Percentiles rank a stretch among this genome's conserved stretches.
Evolutionary conservation across 2,797 vertebrate species (phyloP).

Genomic region (Ptychadena robeensis): DNA sequence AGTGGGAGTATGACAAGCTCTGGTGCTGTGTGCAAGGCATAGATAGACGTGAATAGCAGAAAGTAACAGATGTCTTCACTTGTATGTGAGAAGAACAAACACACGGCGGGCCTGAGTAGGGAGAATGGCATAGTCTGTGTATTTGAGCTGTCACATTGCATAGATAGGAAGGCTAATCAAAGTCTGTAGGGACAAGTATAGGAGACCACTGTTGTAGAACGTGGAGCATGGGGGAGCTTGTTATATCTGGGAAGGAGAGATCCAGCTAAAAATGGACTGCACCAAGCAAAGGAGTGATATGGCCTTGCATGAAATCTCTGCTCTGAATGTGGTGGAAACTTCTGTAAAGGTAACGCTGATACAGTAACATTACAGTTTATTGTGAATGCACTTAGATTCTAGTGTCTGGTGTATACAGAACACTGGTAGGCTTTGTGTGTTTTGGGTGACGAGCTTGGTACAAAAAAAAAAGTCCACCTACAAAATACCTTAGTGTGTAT

Average conservation of each 20-base stretch:
- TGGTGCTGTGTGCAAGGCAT: constrained; percentile 54
- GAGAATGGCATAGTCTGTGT: constrained; percentile 21
- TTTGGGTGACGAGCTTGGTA: no score
- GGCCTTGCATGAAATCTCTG: constrained; percentile 78
- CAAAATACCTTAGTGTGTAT: no score
- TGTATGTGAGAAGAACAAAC: constrained; percentile 65
- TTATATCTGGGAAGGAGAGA: constrained; percentile 63
- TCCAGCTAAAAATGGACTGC: constrained; percentile 74
- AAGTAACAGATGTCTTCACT: constrained; percentile 73
- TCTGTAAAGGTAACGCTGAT: constrained; percentile 86
- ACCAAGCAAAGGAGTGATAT: constrained; percentile 81
- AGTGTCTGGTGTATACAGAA: neutral
- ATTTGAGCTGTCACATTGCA: constrained; percentile 5
- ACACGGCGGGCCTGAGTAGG: constrained; percentile 47
- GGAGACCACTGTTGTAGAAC: constrained; percentile 32
- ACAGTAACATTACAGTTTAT: neutral
- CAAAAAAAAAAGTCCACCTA: no score
- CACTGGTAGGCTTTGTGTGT: neutral
- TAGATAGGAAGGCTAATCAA: neutral
- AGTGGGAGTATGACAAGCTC: constrained; percentile 57
- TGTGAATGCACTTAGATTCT: no score
- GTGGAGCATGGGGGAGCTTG: constrained; percentile 51
- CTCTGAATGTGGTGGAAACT: constrained; percentile 76
- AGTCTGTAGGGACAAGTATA: neutral
- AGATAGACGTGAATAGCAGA: constrained; percentile 67